Base-by-base conservation (phyloP, 2,797 vertebrate species). In the Gymnothorax reevesii region DNA sequence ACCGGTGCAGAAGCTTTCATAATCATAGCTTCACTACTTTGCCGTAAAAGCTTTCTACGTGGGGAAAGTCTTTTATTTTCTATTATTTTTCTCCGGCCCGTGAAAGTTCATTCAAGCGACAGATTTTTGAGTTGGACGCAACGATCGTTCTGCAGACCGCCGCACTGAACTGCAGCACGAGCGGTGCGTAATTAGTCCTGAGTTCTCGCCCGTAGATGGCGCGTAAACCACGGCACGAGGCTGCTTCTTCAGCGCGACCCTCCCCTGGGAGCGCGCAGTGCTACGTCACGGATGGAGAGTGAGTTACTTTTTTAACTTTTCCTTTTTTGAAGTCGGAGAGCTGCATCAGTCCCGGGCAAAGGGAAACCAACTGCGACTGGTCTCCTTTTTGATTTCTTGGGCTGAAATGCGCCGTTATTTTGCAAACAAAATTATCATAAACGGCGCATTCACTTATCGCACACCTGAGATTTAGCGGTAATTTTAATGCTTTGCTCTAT, bases 391-490 rank as follows among this genome's bases (percentile, higher is more conserved):
- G 85, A 57, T 49, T 42, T 57, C 62, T 84, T 89, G 91, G 87
- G 91, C 93, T 93, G 92, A 94, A 88, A 91, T 88, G 89, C 85
- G 87, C 82, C 88, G 87, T 88, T 92, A 87, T 91, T 87, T 62
- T 64, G 73, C 80, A 86, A 83, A 57, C n/a, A 77, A 88, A 42
- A 57, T 84, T 87, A 79, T 87, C 75, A 87, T 20, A 86, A 86
- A 80, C 27, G 79, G 87, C 83, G 77, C 17, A 84, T 89, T 89
- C 15, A 89, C 89, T 92, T 83, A 66, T 42, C 52, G 85, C 87
- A 64, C 87, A 90, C 90, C 86, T 93, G 80, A 92, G 88, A 25
- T 85, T 62, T 84, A 83, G 7, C 71, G 71, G 52, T 22, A 79
- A 54, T 69, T 64, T 86, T 3, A 42, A 57, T 85, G 55, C n/a